These are phyloP conservation scores for Melinaea menophilus DNA, from an alignment of 2,888 invertebrate species.

Conservation along the genomic window DNA sequence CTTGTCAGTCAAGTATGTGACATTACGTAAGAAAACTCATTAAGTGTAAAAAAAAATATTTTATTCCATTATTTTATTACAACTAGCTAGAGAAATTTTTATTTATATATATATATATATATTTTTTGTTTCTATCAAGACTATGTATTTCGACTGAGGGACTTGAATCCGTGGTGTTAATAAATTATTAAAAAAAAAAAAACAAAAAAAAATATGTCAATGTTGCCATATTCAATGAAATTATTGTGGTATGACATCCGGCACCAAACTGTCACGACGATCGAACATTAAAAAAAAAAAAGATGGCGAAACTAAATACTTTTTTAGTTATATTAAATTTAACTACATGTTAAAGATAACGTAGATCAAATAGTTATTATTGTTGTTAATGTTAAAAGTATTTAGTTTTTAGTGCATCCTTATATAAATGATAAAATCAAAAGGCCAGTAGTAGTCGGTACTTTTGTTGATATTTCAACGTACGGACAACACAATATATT, in stretches of 20 bases:
- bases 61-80: too few relatives aligned
- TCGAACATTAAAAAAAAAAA: not conserved
- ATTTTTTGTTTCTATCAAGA: too few relatives aligned
- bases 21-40: too few relatives aligned
- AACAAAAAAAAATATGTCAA: not conserved
- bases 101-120: too few relatives aligned
- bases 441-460: not conserved
- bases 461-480: not conserved
- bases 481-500: slow-evolving; percentile 28
- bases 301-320: slow-evolving; percentile 17
- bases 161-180: not conserved
- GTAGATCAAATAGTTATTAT: not conserved
- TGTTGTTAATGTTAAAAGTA: slow-evolving; percentile 13
- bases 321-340: slow-evolving; percentile 4
- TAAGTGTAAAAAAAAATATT: too few relatives aligned
- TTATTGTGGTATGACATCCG: slow-evolving; percentile 15
- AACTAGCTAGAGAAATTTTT: too few relatives aligned
- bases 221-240: slow-evolving; percentile 29
- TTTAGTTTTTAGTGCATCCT: slow-evolving; percentile 18
- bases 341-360: not conserved
- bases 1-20: too few relatives aligned
- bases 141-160: too few relatives aligned
- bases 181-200: not conserved
- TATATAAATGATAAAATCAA: not conserved
- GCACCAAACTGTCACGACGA: slow-evolving; percentile 20